These are phyloP conservation scores for Melipona bicolor DNA, from an alignment of 2,888 invertebrate species.

Conservation along the genomic window DNA sequence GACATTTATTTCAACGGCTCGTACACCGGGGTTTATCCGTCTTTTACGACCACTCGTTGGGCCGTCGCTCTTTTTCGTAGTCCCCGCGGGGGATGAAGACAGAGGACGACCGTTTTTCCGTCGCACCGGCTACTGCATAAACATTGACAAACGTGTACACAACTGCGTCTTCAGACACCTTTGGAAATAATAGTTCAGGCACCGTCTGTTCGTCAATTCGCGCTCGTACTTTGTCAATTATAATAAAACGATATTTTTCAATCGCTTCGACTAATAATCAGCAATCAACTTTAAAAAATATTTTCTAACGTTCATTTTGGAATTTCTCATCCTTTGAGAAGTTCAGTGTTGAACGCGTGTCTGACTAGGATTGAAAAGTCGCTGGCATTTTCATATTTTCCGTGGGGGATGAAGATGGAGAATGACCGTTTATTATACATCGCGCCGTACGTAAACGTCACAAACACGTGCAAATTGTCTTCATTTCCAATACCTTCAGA, in stretches of 20 bases:
- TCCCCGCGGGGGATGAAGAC: neutral
- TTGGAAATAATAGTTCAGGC: neutral
- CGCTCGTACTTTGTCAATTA: no score
- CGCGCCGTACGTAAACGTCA: slow-evolving; percentile 56
- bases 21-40: slow-evolving; percentile 65
- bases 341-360: no score
- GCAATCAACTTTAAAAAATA: neutral
- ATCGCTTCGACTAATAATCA: no score
- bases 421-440: slow-evolving; percentile 7
- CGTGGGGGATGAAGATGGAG: neutral
- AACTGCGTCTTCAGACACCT: neutral
- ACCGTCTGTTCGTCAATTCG: neutral
- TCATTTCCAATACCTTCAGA: neutral
- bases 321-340: no score
- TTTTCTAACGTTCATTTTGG: no score
- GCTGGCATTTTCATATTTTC: slow-evolving; percentile 24
- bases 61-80: slow-evolving; percentile 37
- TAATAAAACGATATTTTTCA: no score
- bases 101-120: slow-evolving; percentile 10
- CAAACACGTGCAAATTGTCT: slow-evolving; percentile 36
- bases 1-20: slow-evolving; percentile 69
- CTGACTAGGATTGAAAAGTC: neutral
- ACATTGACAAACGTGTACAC: slow-evolving; percentile 58
- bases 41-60: slow-evolving; percentile 62
- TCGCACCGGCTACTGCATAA: slow-evolving; percentile 43